Evolutionary conservation across 2,113 vertebrate species (phyloP), one percentile per base, ranked within the genome.

Genomic region (Daubentonia madagascariensis): DNA sequence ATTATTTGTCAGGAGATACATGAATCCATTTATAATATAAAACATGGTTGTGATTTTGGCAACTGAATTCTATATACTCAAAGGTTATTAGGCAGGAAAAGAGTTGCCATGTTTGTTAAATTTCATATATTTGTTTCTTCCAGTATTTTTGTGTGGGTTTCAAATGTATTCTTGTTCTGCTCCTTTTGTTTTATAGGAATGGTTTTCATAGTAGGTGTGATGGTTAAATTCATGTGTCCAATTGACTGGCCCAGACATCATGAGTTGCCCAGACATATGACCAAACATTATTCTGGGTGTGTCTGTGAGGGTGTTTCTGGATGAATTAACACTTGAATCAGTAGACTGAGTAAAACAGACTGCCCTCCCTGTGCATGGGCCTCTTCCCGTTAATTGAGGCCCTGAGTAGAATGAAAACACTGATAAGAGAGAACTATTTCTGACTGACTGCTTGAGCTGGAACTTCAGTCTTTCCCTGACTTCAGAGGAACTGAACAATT

Each of bases 361-460:
- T 30, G 45, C 1, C 5, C 4, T 59, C 13, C 0, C 22, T 73
- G 17, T n/a, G 48, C 48, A 7, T 40, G 50, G 11, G 0, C 37
- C 1, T 67, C 30, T 28, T 63, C 4, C n/a, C 52, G 13, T 63
- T 30, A 78, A 37, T 6, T 32, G 22, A 76, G 50, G 13, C 17
- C 8, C 28, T 43, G 50, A 80, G 20, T 59, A 37, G 22, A 61
- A 50, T 48, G 75, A 52, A 57, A 85, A 43, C 28, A 1, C 35
- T 59, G 7, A 75, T 48, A 8, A 16, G 3, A 63, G 3, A n/a
- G 1, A 43, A 10, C 0, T 9, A 17, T 16, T 86, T 1, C 8
- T n/a, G 1, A 8, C n/a, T 68, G 9, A 48, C 18, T 88, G 4
- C 23, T 72, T 81, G 52, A 61, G 13, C 10, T 50, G 4, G 43